Evolutionary conservation across 2,113 vertebrate genomes (phyloP).

Genomic region (Strigops habroptila): DNA sequence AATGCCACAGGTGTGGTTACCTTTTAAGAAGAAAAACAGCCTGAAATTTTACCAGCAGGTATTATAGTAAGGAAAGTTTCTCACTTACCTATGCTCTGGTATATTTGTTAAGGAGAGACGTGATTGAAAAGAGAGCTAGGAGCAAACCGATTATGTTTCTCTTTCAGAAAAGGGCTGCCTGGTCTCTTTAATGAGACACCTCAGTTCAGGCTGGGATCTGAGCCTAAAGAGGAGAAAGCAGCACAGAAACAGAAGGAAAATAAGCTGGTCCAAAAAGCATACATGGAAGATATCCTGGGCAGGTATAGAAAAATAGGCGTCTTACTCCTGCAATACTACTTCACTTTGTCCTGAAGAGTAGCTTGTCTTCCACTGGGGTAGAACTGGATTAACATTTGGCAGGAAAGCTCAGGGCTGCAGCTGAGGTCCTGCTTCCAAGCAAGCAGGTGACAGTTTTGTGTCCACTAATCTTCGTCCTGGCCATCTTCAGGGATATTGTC

Average conservation of each 20-base stretch:
- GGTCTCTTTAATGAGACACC: conserved; percentile 32
- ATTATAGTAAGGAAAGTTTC: not conserved
- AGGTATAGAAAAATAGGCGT: not conserved
- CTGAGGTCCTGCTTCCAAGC: not conserved
- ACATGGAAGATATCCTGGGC: not conserved
- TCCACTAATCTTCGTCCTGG: not conserved
- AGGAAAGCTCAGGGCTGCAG: not conserved
- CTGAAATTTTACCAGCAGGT: not conserved
- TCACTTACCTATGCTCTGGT: not conserved
- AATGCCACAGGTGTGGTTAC: not conserved
- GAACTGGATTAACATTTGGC: not conserved
- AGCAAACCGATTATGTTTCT: not conserved
- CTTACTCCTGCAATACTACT: not conserved
- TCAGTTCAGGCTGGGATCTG: not conserved
- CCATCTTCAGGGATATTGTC: not conserved
- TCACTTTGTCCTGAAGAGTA: not conserved
- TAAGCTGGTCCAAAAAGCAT: not conserved
- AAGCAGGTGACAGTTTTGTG: not conserved
- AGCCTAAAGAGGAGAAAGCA: not conserved
- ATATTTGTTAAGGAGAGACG: not conserved
- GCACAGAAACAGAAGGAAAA: not conserved
- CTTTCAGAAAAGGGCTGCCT: conserved; percentile 10
- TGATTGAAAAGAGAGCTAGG: not conserved
- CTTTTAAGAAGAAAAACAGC: not conserved
- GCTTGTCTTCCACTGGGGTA: not conserved